A percentile compares a stretch with the other conserved stretches of the same genome.
These are phyloP conservation scores for Saguinus imperator DNA, from an alignment of 2,113 vertebrate species.

Conservation along the genomic window DNA sequence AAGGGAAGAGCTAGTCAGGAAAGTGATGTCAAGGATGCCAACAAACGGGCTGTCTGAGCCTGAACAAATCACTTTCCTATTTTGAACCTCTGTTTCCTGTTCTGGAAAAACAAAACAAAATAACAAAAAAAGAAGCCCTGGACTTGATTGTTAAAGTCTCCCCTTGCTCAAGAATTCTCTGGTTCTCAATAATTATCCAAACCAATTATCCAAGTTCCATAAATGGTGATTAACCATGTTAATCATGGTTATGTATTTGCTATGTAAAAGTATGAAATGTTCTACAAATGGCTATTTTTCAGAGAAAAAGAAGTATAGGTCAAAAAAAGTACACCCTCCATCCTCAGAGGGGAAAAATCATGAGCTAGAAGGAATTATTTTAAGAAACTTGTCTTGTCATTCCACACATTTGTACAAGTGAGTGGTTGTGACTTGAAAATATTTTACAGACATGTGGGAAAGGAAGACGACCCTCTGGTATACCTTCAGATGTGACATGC, in stretches of 20 bases:
- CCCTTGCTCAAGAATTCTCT: neutral
- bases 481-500: neutral
- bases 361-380: neutral
- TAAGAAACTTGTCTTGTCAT: neutral
- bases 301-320: neutral
- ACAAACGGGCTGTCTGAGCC: neutral
- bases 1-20: neutral
- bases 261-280: neutral
- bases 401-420: neutral
- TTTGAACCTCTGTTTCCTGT: neutral
- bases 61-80: neutral
- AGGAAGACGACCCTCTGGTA: neutral
- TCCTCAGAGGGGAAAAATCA: fast-evolving
- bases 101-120: too few species aligned
- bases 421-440: neutral
- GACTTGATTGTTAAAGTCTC: neutral
- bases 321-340: neutral
- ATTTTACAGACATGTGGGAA: neutral
- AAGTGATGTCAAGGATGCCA: neutral
- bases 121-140: neutral
- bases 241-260: neutral
- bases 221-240: too few species aligned
- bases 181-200: neutral
- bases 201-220: too few species aligned
- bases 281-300: neutral